Evolutionary conservation across 2,888 invertebrate species (phyloP).

Genomic region (Drosophila neotestacea): DNA sequence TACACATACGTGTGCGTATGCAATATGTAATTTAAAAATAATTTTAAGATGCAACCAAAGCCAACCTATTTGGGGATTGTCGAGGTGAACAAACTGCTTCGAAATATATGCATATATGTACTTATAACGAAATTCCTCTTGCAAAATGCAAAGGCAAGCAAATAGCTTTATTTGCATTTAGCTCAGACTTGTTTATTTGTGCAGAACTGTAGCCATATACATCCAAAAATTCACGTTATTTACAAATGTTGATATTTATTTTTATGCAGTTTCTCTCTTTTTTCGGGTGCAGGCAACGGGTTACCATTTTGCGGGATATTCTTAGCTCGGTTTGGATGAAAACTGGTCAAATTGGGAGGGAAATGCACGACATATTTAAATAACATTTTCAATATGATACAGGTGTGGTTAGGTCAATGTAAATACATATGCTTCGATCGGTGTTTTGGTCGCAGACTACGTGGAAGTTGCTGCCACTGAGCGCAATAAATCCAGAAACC

Average conservation of each 20-base stretch:
- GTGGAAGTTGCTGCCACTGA: constrained; percentile 26
- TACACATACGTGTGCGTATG: neutral
- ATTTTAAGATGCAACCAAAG: constrained; percentile 17
- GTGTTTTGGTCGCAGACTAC: neutral
- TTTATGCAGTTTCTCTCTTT: constrained; percentile 15
- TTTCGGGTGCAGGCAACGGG: constrained; percentile 1
- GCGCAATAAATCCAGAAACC: constrained; percentile 79
- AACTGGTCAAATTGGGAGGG: neutral
- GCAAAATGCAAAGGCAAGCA: constrained; percentile 24
- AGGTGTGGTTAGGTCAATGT: too few relatives aligned
- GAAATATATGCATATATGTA: constrained; percentile 22
- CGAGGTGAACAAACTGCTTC: constrained; percentile 63
- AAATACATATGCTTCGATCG: constrained; percentile 29
- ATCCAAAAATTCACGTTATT: constrained; percentile 49
- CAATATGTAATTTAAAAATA: constrained; percentile 5
- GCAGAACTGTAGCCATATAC: constrained; percentile 44
- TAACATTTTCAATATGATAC: too few relatives aligned
- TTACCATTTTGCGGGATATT: constrained; percentile 3
- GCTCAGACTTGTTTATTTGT: constrained; percentile 61
- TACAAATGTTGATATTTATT: constrained; percentile 42
- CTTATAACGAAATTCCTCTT: constrained; percentile 11
- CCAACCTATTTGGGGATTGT: neutral
- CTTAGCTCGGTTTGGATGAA: neutral
- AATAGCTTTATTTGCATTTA: constrained; percentile 27
- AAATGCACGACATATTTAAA: neutral